A percentile compares a stretch with the other conserved stretches of the same genome.
These are phyloP conservation scores for Cheilosia vernalis DNA, from an alignment of 2,888 invertebrate genomes.

Conservation along the genomic window DNA sequence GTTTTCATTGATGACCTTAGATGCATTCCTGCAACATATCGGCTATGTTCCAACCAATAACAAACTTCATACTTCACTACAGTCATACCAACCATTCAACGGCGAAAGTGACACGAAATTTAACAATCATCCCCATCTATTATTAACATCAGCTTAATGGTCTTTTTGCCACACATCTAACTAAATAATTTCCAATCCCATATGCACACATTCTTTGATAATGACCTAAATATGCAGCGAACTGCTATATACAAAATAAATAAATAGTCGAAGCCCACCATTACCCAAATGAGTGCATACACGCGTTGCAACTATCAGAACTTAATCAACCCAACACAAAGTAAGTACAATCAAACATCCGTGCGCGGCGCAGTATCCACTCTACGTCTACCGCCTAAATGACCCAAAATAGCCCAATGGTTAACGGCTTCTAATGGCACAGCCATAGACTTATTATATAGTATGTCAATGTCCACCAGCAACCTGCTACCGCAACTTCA, in stretches of 20 bases:
- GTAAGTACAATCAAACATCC: not conserved
- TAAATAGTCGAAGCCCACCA: not conserved
- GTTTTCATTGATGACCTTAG: too few relatives aligned
- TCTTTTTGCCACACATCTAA: too few relatives aligned
- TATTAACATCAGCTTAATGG: too few relatives aligned
- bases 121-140: too few relatives aligned
- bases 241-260: not conserved
- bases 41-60: too few relatives aligned
- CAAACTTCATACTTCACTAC: too few relatives aligned
- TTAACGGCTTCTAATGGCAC: not conserved
- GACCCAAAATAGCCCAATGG: not conserved
- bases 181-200: not conserved
- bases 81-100: too few relatives aligned
- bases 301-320: conserved; percentile 11
- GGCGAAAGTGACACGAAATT: too few relatives aligned
- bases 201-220: conserved; percentile 15
- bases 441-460: not conserved
- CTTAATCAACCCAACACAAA: conserved; percentile 8
- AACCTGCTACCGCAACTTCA: conserved; percentile 11
- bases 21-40: too few relatives aligned
- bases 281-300: conserved; percentile 6
- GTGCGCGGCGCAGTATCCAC: not conserved
- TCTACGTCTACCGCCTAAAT: not conserved
- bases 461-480: not conserved
- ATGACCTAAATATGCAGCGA: conserved; percentile 33